A percentile compares a stretch with the other conserved stretches of the same genome.
These are phyloP conservation scores for Boleophthalmus pectinirostris DNA, from an alignment of 2,113 vertebrate genomes.

Conservation along the genomic window DNA sequence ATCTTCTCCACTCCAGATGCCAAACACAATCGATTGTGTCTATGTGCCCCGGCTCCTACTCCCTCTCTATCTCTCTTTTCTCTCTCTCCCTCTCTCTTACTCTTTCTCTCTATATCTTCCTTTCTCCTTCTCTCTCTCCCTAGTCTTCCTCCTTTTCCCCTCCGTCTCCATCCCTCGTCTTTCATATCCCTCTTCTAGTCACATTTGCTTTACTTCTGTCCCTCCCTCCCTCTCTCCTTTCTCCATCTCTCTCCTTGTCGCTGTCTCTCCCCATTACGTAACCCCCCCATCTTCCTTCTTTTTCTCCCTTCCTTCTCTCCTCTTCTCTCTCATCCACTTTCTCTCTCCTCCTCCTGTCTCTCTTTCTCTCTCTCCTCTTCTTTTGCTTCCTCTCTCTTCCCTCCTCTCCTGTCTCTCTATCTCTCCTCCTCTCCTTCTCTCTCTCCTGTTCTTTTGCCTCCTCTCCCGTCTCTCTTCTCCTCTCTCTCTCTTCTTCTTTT, in stretches of 20 bases:
- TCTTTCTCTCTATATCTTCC: conserved; percentile 7
- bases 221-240: conserved; percentile 26
- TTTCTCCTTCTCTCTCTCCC: not conserved
- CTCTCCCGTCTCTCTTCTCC: no score
- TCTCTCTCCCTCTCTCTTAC: not conserved
- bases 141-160: not conserved
- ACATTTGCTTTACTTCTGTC: no score
- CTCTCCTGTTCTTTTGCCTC: no score
- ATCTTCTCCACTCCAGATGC: conserved; percentile 44
- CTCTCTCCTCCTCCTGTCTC: no score
- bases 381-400: not conserved
- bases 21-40: conserved; percentile 57
- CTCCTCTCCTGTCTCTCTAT: no score
- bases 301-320: not conserved
- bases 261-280: not conserved
- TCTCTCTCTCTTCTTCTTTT: no score
- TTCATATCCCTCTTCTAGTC: no score
- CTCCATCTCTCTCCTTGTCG: not conserved
- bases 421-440: no score
- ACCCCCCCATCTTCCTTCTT: no score
- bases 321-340: no score
- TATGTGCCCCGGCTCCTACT: conserved; percentile 31
- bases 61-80: conserved; percentile 20
- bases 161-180: conserved; percentile 15
- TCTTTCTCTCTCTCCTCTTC: not conserved